These are phyloP conservation scores for Lamellibrachia columna DNA, from an alignment of 2,888 invertebrate genomes.

Conservation along the genomic window DNA sequence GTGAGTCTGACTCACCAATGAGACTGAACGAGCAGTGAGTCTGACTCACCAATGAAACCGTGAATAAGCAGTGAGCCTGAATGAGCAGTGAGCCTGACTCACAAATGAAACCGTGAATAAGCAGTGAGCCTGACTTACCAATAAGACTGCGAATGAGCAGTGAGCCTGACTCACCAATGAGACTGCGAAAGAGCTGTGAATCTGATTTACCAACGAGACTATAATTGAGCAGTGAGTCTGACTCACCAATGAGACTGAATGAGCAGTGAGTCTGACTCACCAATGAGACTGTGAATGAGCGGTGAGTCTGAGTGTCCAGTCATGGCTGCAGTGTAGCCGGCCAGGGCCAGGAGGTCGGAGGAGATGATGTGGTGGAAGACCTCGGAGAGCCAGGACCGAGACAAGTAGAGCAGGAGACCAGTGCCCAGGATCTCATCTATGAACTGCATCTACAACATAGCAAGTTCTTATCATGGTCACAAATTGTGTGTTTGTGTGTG, in stretches of 20 bases:
- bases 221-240: not conserved
- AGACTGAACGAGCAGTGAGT: too few relatives aligned
- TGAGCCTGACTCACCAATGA: too few relatives aligned
- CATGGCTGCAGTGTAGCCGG: constrained; percentile 67
- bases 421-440: constrained; percentile 91
- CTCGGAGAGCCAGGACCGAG: constrained; percentile 92
- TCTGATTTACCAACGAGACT: not conserved
- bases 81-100: too few relatives aligned
- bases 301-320: not conserved
- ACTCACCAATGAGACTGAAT: too few relatives aligned
- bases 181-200: not conserved
- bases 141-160: too few relatives aligned
- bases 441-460: constrained; percentile 78
- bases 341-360: constrained; percentile 76
- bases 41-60: too few relatives aligned
- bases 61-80: too few relatives aligned
- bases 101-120: too few relatives aligned
- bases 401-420: constrained; percentile 90
- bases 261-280: not conserved
- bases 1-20: too few relatives aligned
- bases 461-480: not conserved
- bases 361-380: constrained; percentile 87
- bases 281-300: not conserved
- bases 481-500: not conserved
- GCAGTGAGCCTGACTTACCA: too few relatives aligned